phyloP scores from a whole-genome alignment of 2,797 vertebrate genomes.

The Sebastes steindachneri region DNA sequence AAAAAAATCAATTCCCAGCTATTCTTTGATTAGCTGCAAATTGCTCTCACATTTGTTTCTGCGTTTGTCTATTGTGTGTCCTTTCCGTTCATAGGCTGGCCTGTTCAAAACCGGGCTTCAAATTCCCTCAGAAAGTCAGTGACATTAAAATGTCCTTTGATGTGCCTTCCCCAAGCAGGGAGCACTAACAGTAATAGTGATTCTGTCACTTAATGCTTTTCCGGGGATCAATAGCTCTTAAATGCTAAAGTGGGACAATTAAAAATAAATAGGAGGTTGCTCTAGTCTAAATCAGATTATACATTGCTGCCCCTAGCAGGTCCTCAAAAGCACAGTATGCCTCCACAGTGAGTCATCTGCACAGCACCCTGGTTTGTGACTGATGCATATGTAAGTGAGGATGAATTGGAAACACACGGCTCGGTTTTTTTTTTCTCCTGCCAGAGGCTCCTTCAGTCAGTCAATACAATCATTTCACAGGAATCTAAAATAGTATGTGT shows the following conservation, averaged over 20 bases:
- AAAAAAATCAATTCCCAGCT: constrained; percentile 92
- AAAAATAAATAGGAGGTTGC: constrained; percentile 97
- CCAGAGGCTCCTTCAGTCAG: constrained; percentile 37
- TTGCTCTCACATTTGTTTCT: constrained; percentile 95
- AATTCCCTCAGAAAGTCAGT: constrained; percentile 98
- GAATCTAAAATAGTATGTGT: neutral
- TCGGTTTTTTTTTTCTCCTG: constrained; percentile 14
- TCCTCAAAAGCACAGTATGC: constrained; percentile 90
- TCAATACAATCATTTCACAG: constrained; percentile 38
- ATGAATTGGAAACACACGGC: constrained; percentile 73
- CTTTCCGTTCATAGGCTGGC: constrained; percentile 97
- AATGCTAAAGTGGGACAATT: constrained; percentile 99
- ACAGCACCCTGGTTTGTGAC: constrained; percentile 79
- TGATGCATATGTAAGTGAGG: constrained; percentile 86
- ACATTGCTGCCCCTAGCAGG: constrained; percentile 84
- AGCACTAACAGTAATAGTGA: constrained; percentile 99
- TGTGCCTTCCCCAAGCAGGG: constrained; percentile 98
- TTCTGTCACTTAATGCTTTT: constrained; percentile 98
- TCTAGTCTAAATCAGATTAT: constrained; percentile 89
- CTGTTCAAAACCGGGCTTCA: constrained; percentile 91
- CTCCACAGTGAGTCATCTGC: constrained; percentile 83
- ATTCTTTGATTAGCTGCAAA: constrained; percentile 96
- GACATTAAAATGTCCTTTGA: constrained; percentile 99
- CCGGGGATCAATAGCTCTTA: constrained; percentile 99
- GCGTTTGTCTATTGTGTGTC: constrained; percentile 94